phyloP scores from a whole-genome alignment of 2,797 vertebrate genomes.

The Cichlasoma orientale region DNA sequence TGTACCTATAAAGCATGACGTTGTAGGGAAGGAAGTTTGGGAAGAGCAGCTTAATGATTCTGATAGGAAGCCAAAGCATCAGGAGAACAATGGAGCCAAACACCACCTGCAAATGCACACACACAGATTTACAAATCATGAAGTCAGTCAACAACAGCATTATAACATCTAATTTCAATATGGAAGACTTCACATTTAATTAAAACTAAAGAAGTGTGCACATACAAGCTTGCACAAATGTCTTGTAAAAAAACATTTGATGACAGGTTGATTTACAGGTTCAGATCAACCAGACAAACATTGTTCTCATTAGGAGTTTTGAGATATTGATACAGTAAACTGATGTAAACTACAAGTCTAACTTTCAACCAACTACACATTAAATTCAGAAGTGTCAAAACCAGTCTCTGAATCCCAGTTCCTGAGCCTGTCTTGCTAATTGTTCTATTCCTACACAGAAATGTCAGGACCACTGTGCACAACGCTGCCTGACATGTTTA shows the following conservation, averaged over 20 bases:
- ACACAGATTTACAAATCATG: background rate
- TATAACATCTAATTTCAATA: background rate
- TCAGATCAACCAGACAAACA: background rate
- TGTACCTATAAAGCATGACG: slow-evolving; percentile 96
- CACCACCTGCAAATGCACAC: slow-evolving; percentile 83
- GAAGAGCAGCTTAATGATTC: slow-evolving; percentile 90
- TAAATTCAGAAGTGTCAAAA: background rate
- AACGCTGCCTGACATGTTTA: background rate
- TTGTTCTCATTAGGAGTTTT: background rate
- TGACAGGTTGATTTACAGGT: background rate
- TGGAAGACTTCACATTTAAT: background rate
- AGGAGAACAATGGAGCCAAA: slow-evolving; percentile 96
- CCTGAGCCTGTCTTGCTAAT: background rate
- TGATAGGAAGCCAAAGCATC: slow-evolving; percentile 97
- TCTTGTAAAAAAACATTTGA: background rate
- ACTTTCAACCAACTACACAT: background rate
- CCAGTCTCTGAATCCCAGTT: background rate
- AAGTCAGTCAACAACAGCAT: background rate
- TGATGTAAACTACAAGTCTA: background rate
- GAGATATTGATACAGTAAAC: background rate
- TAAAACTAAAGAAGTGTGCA: rapidly evolving
- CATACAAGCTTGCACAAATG: background rate
- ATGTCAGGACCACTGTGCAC: background rate
- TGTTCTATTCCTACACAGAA: background rate
- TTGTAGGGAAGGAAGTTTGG: slow-evolving; percentile 95